phyloP scores from a whole-genome alignment of 2,113 vertebrate species.

The Rhinolophus ferrumequinum region DNA sequence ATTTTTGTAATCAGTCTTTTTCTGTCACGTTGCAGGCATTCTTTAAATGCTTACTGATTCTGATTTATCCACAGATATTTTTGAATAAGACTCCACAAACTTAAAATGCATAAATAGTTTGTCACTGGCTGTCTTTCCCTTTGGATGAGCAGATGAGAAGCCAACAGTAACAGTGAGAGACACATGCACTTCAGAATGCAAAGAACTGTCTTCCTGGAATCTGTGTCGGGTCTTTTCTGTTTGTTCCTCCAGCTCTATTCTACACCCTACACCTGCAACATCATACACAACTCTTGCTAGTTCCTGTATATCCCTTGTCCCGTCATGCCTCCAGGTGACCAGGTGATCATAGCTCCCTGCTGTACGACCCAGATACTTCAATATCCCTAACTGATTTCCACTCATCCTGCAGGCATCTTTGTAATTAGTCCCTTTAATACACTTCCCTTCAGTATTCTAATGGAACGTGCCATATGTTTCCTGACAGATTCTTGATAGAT shows the following conservation, averaged over 20 bases:
- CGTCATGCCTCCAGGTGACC: background rate
- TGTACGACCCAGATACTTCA: background rate
- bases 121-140: background rate
- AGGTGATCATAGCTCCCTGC: background rate
- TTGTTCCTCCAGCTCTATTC: background rate
- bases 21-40: background rate
- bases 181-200: background rate
- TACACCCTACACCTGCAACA: background rate
- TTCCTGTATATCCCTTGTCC: background rate
- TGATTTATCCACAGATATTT: background rate
- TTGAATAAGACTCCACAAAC: background rate
- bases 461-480: background rate
- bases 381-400: background rate
- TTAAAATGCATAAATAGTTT: background rate
- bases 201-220: accelerated
- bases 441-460: background rate
- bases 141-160: background rate
- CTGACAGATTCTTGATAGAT: background rate
- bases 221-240: background rate
- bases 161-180: background rate
- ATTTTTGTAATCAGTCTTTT: background rate
- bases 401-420: background rate
- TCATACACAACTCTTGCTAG: background rate
- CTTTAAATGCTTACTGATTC: background rate
- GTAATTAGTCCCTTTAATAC: background rate